A percentile compares a stretch with the other conserved stretches of the same genome.
Conservation (phyloP, 2,113 vertebrate genomes). For the Apteryx owenii region DNA sequence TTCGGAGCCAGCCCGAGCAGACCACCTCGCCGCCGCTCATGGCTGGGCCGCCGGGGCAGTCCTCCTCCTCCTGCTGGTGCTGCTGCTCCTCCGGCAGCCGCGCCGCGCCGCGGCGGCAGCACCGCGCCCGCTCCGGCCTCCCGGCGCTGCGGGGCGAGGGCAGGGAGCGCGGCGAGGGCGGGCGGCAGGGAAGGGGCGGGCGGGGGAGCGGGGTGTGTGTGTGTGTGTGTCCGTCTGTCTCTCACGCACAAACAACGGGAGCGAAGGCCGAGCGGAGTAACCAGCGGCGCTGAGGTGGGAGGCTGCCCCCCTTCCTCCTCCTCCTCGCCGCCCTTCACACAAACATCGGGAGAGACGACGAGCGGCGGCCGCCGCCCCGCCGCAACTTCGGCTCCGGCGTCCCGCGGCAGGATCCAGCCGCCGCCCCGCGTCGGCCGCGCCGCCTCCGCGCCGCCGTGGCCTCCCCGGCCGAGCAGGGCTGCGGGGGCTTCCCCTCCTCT, state of each 20-base stretch:
- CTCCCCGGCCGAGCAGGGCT: background rate
- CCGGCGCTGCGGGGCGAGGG: constrained; percentile 14
- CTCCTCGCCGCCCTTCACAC: constrained; percentile 5
- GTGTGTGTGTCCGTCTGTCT: background rate
- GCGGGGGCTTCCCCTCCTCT: background rate
- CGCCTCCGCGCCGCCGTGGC: constrained; percentile 1
- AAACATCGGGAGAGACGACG: background rate
- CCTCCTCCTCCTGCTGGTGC: background rate
- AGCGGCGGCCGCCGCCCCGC: constrained; percentile 1
- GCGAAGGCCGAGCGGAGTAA: background rate
- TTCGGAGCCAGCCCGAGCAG: constrained; percentile 93
- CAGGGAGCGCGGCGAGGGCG: background rate
- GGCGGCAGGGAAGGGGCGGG: background rate
- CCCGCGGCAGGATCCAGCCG: constrained; percentile 1
- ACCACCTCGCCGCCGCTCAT: constrained; percentile 97
- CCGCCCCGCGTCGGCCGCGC: constrained; percentile 1
- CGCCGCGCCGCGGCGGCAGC: background rate
- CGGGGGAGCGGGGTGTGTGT: no score
- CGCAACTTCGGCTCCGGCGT: constrained; percentile 29
- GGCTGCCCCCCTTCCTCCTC: background rate
- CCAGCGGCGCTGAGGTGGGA: background rate
- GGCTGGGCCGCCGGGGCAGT: constrained; percentile 37
- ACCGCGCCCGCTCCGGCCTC: constrained; percentile 46
- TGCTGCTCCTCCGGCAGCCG: background rate
- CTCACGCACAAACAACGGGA: background rate